Percentiles rank a stretch among this genome's conserved stretches.
Conservation (phyloP, 2,797 vertebrate species). For the Gambusia yucatana region DNA sequence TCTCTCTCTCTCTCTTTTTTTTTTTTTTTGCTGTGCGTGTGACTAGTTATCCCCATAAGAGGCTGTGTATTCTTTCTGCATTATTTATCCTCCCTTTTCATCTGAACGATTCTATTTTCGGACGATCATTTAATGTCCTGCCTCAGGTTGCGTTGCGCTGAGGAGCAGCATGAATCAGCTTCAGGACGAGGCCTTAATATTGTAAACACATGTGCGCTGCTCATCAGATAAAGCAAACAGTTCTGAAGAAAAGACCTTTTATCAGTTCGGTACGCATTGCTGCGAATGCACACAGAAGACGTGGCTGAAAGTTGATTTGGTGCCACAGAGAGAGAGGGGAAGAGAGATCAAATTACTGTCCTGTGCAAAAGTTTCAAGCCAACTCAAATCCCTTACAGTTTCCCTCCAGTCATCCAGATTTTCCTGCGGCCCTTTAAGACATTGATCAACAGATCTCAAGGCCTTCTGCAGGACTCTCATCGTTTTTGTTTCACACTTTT, state of each 20-base stretch:
- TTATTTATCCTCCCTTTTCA: constrained; percentile 76
- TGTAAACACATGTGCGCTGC: constrained; percentile 45
- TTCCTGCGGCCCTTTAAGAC: neutral
- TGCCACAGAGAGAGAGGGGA: constrained; percentile 1
- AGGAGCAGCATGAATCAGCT: constrained; percentile 41
- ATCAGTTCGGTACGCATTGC: neutral
- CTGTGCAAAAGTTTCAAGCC: constrained; percentile 7
- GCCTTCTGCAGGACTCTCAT: neutral
- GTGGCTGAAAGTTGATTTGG: too few relatives aligned
- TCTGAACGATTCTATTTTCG: constrained; percentile 75
- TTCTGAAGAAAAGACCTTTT: constrained; percentile 35
- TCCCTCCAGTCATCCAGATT: constrained; percentile 1
- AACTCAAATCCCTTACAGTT: neutral
- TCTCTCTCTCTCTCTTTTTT: too few relatives aligned
- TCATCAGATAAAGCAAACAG: constrained; percentile 28
- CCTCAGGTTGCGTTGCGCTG: constrained; percentile 55
- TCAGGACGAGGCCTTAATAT: constrained; percentile 34
- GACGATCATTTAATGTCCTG: constrained; percentile 65
- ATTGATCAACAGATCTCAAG: neutral
- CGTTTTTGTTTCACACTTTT: neutral
- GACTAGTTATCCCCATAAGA: constrained; percentile 73
- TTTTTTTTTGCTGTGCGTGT: constrained; percentile 36
- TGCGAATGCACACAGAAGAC: too few relatives aligned
- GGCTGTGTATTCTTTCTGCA: constrained; percentile 75
- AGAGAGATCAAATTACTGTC: constrained; percentile 44